phyloP scores from a whole-genome alignment of 2,113 vertebrate species.

The Sphaerodactylus townsendi region DNA sequence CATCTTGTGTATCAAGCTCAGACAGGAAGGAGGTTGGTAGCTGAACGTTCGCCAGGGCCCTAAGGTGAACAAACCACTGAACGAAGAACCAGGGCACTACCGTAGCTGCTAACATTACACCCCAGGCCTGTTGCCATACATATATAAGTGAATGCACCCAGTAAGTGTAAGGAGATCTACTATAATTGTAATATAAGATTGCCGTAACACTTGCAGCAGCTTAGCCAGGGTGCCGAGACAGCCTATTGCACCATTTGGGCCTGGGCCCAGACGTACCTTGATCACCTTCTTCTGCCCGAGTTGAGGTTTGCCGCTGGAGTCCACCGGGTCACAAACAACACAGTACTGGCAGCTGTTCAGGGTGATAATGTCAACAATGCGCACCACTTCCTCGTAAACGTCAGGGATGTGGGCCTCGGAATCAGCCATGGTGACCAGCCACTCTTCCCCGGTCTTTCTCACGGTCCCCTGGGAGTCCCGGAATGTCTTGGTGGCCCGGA shows the following conservation, averaged over 20 bases:
- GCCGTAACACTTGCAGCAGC: too few relatives aligned
- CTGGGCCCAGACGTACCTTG: conserved; percentile 81
- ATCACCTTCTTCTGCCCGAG: conserved; percentile 88
- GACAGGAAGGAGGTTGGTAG: too few relatives aligned
- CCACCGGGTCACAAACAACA: conserved; percentile 85
- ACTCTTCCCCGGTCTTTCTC: conserved; percentile 87
- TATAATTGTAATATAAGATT: background rate
- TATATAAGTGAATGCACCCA: background rate
- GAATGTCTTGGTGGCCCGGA: conserved; percentile 83
- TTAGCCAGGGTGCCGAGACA: background rate
- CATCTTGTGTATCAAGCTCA: too few relatives aligned
- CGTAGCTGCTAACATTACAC: background rate
- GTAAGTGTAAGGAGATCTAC: background rate
- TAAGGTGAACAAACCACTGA: too few relatives aligned
- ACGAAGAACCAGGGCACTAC: too few relatives aligned
- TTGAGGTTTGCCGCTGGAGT: conserved; percentile 83
- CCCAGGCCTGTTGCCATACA: background rate
- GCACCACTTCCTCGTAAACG: conserved; percentile 86
- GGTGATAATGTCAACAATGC: conserved; percentile 83
- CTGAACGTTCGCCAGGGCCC: too few relatives aligned
- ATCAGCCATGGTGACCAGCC: conserved; percentile 85
- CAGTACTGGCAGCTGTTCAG: conserved; percentile 86
- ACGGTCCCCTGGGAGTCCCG: conserved; percentile 70
- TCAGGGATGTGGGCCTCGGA: conserved; percentile 87
- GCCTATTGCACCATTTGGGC: accelerated